Conservation (phyloP, 37 sponge, comb jelly and placozoan species). For the Haliclona indistincta region DNA sequence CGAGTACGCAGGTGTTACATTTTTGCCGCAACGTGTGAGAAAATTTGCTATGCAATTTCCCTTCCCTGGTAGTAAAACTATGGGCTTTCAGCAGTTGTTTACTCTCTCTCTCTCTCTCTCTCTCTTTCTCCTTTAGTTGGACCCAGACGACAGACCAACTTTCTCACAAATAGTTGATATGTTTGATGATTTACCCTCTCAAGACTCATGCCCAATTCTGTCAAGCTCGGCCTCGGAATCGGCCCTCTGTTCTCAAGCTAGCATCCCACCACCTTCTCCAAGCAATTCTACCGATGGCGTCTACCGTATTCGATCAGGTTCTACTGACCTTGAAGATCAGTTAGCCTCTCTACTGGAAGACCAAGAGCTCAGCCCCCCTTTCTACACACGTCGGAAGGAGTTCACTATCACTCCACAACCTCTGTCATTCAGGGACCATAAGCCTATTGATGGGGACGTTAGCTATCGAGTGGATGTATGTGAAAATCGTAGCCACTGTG, state of each 20-base stretch:
- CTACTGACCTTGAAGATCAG: too few species aligned
- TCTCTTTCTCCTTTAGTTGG: conserved; percentile 19
- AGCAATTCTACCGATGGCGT: too few species aligned
- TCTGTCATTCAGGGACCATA: background rate
- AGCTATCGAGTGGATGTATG: background rate
- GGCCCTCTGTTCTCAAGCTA: background rate
- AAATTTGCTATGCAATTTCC: too few species aligned
- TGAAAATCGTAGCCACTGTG: background rate
- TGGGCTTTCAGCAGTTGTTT: too few species aligned
- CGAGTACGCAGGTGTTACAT: too few species aligned
- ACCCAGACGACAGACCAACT: conserved; percentile 58
- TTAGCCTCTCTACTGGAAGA: background rate
- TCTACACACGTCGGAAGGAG: too few species aligned
- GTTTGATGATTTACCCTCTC: conserved; percentile 14
- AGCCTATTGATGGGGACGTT: background rate
- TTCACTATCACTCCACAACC: background rate
- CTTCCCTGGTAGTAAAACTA: too few species aligned
- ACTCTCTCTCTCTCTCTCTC: background rate
- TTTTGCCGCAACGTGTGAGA: too few species aligned
- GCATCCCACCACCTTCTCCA: background rate
- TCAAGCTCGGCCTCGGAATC: conserved; percentile 9
- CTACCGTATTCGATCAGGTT: too few species aligned
- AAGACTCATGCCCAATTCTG: conserved; percentile 21
- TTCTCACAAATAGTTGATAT: conserved; percentile 45
- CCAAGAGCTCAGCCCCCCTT: too few species aligned